phyloP scores from a whole-genome alignment of 2,888 invertebrate genomes.

The Pammene fasciana region DNA sequence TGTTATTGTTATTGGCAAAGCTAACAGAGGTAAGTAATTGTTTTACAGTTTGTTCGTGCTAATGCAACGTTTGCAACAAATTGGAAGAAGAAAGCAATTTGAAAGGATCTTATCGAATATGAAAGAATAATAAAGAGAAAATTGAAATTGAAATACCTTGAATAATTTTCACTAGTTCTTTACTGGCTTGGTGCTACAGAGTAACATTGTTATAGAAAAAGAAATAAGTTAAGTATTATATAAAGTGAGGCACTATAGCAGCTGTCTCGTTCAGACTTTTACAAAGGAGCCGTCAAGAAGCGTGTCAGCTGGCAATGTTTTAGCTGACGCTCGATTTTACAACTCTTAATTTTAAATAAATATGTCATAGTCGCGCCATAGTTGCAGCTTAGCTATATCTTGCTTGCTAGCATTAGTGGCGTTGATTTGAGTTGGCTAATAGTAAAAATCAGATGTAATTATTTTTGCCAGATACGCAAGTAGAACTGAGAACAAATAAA shows the following conservation, averaged over 20 bases:
- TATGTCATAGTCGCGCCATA: neutral
- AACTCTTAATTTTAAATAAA: neutral
- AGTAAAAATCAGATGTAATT: no score
- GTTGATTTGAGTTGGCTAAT: no score
- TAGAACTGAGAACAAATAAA: no score
- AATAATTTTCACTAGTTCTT: neutral
- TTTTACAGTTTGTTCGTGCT: conserved; percentile 64
- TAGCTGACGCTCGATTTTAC: neutral
- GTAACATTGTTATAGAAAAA: neutral
- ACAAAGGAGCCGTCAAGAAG: conserved; percentile 10
- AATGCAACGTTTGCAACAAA: conserved; percentile 47
- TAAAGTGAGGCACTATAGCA: neutral
- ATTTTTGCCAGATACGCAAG: no score
- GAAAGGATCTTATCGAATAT: conserved; percentile 9
- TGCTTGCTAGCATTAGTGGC: no score
- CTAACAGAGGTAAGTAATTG: conserved; percentile 73
- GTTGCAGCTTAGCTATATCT: no score
- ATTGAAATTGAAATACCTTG: neutral
- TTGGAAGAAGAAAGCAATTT: conserved; percentile 27
- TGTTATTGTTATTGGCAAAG: conserved; percentile 76
- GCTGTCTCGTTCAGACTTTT: conserved; percentile 4
- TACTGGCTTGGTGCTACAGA: neutral
- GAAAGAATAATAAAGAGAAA: conserved; percentile 1
- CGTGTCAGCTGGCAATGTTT: neutral
- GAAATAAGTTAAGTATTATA: neutral